phyloP scores from a whole-genome alignment of 2,797 vertebrate species.

The Naso thynnoides region DNA sequence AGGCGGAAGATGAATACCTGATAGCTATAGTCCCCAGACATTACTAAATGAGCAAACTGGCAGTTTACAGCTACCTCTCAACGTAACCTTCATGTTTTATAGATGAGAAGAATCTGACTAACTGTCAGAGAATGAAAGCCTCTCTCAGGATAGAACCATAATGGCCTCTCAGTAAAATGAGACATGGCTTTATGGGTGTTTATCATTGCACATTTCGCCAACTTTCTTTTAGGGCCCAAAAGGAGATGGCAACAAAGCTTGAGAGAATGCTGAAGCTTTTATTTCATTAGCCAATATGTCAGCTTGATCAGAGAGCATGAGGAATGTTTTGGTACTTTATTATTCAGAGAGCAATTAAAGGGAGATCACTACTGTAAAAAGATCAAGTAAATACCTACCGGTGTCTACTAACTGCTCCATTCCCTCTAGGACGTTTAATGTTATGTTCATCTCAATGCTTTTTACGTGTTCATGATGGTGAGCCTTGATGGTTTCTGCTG shows the following conservation, averaged over 20 bases:
- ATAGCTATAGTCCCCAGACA: slow-evolving; percentile 79
- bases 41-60: slow-evolving; percentile 83
- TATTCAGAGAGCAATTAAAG: slow-evolving; percentile 75
- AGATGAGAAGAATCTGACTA: slow-evolving; percentile 80
- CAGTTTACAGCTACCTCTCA: slow-evolving; percentile 82
- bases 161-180: slow-evolving; percentile 81
- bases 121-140: slow-evolving; percentile 78
- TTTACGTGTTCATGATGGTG: slow-evolving; percentile 49
- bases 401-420: slow-evolving; percentile 56
- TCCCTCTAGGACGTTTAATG: slow-evolving; percentile 53
- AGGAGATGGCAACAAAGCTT: slow-evolving; percentile 64
- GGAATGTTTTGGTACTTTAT: slow-evolving; percentile 65
- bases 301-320: slow-evolving; percentile 67
- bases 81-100: slow-evolving; percentile 83
- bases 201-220: slow-evolving; percentile 77
- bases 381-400: slow-evolving; percentile 67
- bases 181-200: slow-evolving; percentile 77
- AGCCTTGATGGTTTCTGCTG: slow-evolving; percentile 31
- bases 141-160: slow-evolving; percentile 71
- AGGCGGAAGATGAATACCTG: slow-evolving; percentile 79
- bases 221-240: slow-evolving; percentile 75
- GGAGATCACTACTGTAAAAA: slow-evolving; percentile 61
- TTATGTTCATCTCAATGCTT: slow-evolving; percentile 47
- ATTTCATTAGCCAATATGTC: slow-evolving; percentile 78
- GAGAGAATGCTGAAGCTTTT: slow-evolving; percentile 73